A percentile compares a stretch with the other conserved stretches of the same genome.
Evolutionary conservation across 2,113 vertebrate genomes (phyloP).

Genomic region (Ovis aries): ARS-UI_Ramb_v3.0 NC_056057.1:72320001-72320500

Average conservation of each 20-base stretch:
- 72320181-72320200: not conserved
- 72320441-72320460: not conserved
- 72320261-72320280: not conserved
- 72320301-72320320: not conserved
- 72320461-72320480: not conserved
- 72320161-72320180: not conserved
- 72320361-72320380: not conserved
- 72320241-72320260: not conserved
- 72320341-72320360: not conserved
- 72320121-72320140: not conserved
- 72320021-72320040: not conserved
- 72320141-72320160: not conserved
- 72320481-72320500: not conserved
- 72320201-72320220: not conserved
- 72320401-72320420: not conserved
- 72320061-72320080: not conserved
- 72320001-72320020: not conserved
- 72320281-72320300: not conserved
- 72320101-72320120: not conserved
- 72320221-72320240: not conserved
- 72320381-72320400: not conserved
- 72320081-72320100: not conserved
- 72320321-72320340: not conserved
- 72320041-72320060: rapidly evolving
- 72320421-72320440: not conserved